A percentile compares a stretch with the other conserved stretches of the same genome.
These are phyloP conservation scores for Aphis craccivora DNA, from an alignment of 1,140 invertebrate genomes.

Conservation along the genomic window DNA sequence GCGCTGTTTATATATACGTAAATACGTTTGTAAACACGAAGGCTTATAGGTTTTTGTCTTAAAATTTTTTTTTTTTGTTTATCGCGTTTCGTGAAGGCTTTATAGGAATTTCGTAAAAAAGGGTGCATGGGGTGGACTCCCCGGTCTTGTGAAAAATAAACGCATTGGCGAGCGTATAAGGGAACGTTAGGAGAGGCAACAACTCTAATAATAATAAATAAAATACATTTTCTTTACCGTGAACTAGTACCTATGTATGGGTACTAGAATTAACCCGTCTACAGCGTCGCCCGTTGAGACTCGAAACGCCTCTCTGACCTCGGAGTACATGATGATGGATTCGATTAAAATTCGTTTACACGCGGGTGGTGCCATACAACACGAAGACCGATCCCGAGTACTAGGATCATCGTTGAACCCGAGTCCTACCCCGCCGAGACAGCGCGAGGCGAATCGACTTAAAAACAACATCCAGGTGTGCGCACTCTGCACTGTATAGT, in stretches of 20 bases:
- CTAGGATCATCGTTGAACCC: not conserved
- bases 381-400: not conserved
- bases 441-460: not conserved
- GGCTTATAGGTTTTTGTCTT: not conserved
- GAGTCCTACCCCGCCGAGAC: not conserved
- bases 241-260: not conserved
- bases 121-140: not conserved
- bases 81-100: not conserved
- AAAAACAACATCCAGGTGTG: not conserved
- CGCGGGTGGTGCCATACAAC: not conserved
- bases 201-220: slow-evolving; percentile 12
- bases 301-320: not conserved
- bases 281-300: not conserved
- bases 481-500: not conserved
- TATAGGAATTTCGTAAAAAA: not conserved
- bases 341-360: slow-evolving; percentile 49
- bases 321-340: not conserved
- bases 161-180: not conserved
- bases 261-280: not conserved
- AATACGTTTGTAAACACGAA: not conserved
- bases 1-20: not conserved
- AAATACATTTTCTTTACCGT: not conserved
- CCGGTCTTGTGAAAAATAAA: not conserved
- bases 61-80: not conserved
- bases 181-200: not conserved